Evolutionary conservation across 2,888 invertebrate genomes (phyloP), one percentile per base, ranked within the genome.

Genomic region (Dermolepida albohirtum): DNA sequence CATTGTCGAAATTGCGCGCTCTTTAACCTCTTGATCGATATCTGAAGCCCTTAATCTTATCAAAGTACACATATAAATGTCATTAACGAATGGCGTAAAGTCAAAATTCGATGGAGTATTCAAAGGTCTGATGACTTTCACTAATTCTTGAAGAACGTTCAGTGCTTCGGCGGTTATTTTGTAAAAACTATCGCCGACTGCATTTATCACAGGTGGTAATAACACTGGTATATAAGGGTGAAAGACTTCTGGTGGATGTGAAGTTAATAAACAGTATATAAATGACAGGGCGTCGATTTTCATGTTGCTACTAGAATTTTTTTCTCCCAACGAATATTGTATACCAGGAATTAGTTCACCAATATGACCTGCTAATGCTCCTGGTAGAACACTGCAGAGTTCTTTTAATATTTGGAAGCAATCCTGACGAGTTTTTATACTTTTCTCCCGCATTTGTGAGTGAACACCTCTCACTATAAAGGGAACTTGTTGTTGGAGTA

Each of bases 21-120:
- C 99, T 83, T 99, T 98, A 0, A 99, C 98, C 85, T 99, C 99
- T 82, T 99, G 98, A 85, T 99, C 99, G 79, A 98, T 97, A 81
- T 99, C 98, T 0, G 97, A 94, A 39, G 98, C 95, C 77, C 92
- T 92, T 43, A 99, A 86, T 68, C 97, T 89, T 69, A 92, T 89
- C 74, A 97, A 84, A 0, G 96, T 95, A 77, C 94, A 94, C 68
- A 89, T 87, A 83, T 97, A 98, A 80, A 94, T 90, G 67, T 90
- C 89, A 11, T 87, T 87, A 17, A 95, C 91, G 81, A 92, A 93
- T n/a, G 90, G 89, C 2, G 88, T 87, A 73, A 95, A 90, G 81
- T 95, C 92, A 74, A 93, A 89, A 44, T 87, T 86, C 1, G 87
- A 84, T 70, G 78, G 72, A 64, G 70, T 79, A 89, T 92, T 91